Conservation (phyloP, 1,140 invertebrate genomes). For the Atta texana region DNA sequence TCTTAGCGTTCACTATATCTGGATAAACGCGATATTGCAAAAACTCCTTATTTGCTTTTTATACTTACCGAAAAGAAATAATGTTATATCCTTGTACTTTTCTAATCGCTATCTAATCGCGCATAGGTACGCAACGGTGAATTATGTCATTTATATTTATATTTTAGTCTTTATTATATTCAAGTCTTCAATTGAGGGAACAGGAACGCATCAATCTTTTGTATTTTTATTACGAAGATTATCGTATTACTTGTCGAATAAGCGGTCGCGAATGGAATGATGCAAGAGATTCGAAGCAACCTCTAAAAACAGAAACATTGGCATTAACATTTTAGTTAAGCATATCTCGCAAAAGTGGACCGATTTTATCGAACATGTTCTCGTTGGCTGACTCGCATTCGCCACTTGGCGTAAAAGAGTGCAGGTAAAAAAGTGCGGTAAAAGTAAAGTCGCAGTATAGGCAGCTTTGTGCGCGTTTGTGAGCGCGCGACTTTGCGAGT, state of each 20-base stretch:
- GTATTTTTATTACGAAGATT: slow-evolving; percentile 7
- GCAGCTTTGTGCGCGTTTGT: background rate
- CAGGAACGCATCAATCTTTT: background rate
- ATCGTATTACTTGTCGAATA: background rate
- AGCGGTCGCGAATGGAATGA: background rate
- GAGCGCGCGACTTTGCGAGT: slow-evolving; percentile 9
- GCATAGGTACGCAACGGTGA: background rate
- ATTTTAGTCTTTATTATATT: background rate
- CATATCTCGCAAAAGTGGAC: background rate
- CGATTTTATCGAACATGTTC: background rate
- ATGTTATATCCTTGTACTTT: background rate
- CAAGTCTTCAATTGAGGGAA: background rate
- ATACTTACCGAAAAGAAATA: background rate
- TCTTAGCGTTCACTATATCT: too few relatives aligned
- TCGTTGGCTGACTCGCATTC: slow-evolving; percentile 45
- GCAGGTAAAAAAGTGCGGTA: slow-evolving; percentile 22
- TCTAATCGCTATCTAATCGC: background rate
- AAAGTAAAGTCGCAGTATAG: slow-evolving; percentile 28
- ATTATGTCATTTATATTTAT: background rate
- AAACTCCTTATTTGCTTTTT: too few relatives aligned
- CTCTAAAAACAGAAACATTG: background rate
- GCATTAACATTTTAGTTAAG: background rate
- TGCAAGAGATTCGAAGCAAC: background rate
- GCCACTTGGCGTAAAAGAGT: slow-evolving; percentile 39
- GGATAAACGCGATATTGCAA: too few relatives aligned